A percentile compares a stretch with the other conserved stretches of the same genome.
phyloP scores from a whole-genome alignment of 1,140 invertebrate genomes.

The Saccostrea glomerata region DNA sequence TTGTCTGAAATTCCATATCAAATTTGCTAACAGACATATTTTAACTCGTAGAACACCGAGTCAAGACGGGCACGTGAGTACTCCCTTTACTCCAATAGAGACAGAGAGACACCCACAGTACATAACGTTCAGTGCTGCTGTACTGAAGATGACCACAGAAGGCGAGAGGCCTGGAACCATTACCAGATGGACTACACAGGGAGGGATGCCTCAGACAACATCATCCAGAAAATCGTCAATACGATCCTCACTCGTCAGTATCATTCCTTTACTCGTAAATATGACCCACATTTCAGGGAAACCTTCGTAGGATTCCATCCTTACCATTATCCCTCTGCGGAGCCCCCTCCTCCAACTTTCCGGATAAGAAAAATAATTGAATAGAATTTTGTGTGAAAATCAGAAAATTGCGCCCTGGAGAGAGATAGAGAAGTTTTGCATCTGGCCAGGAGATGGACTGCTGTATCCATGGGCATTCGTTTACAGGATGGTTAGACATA shows the following conservation, averaged over 20 bases:
- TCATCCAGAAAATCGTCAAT: background rate
- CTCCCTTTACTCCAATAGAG: background rate
- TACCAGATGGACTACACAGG: background rate
- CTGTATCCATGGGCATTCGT: too few species aligned
- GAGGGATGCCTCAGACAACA: background rate
- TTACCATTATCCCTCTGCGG: background rate
- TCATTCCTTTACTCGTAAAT: background rate
- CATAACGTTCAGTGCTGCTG: background rate
- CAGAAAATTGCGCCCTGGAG: too few species aligned
- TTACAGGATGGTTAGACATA: too few species aligned
- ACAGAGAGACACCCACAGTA: background rate
- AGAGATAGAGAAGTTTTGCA: too few species aligned
- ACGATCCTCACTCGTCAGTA: background rate
- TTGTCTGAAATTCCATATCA: background rate
- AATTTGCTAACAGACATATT: background rate
- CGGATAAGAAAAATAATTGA: too few species aligned
- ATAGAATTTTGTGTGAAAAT: too few species aligned
- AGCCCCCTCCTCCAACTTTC: too few species aligned
- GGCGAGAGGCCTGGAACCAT: background rate
- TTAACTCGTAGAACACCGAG: background rate
- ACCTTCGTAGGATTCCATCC: background rate
- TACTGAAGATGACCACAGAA: background rate
- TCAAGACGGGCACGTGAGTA: background rate
- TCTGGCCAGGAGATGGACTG: too few species aligned
- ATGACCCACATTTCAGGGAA: background rate